Evolutionary conservation across 1,140 invertebrate species (phyloP).

Genomic region (Wiebesia pumilae): DNA sequence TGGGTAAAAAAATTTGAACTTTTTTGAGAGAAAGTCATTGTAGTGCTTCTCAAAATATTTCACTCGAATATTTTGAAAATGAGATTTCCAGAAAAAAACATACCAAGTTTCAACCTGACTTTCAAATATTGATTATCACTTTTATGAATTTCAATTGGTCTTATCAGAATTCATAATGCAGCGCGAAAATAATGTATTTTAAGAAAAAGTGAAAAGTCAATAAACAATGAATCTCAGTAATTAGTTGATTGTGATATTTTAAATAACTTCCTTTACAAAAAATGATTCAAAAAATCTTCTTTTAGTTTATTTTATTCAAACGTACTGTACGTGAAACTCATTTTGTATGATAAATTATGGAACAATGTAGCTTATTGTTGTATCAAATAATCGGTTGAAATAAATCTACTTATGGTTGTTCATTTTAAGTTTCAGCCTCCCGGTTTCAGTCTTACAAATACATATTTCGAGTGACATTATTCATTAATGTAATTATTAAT

Average conservation of each 20-base stretch:
- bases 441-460: background rate
- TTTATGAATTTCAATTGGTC: background rate
- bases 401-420: background rate
- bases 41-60: too few relatives aligned
- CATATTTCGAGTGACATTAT: background rate
- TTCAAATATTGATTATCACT: background rate
- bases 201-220: too few relatives aligned
- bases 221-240: too few relatives aligned
- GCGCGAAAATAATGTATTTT: too few relatives aligned
- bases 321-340: too few relatives aligned
- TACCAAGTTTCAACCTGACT: background rate
- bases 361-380: background rate
- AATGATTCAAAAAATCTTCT: too few relatives aligned
- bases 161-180: background rate
- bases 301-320: too few relatives aligned
- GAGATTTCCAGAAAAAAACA: background rate
- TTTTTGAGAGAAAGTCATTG: too few relatives aligned
- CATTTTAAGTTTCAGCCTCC: background rate
- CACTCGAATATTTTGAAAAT: background rate
- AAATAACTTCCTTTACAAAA: too few relatives aligned
- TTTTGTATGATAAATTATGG: background rate
- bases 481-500: constrained; percentile 27
- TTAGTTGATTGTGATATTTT: too few relatives aligned
- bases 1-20: background rate
- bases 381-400: background rate